Evolutionary conservation across 1,140 invertebrate genomes (phyloP), one percentile per base, ranked within the genome.

Genomic region (Varroa destructor): DNA sequence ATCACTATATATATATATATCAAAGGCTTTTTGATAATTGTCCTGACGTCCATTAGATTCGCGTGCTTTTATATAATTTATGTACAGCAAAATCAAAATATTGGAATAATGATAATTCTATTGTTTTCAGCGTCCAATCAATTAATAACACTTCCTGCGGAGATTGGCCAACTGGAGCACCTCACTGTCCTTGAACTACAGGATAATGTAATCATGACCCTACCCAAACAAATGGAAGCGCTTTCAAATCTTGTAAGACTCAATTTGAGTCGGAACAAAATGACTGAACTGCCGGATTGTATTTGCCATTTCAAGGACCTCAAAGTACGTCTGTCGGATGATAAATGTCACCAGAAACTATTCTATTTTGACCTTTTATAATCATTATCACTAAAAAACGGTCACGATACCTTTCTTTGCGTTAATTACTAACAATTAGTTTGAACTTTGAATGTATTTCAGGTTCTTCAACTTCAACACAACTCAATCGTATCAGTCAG

Each of bases 221-320:
- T 67, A 12, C 61, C 61, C 10, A 12, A 67, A 40, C 14, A 67
- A 37, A 67, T 67, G 61, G 61, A 67, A 40, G 14, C 61, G 3
- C 37, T 67, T 14, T 43, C 40, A 14, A 67, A 67, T 67, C 61
- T 67, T 5, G 37, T 67, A 14, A 40, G 61, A 5, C 37, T 67
- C 12, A 67, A 67, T 40, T 78, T n/a, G 74, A 82, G 81, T 75
- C 81, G 79, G n/a, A 82, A 82, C 72, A 76, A 78, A 46, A 73
- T 82, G 25, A 75, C 74, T 46, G 72, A 72, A 8, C 67, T 82
- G 8, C 81, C 81, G 43, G 54, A 72, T 8, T 76, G 75, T 72
- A 64, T 82, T 14, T 77, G 77, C 67, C 55, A 74, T 42, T 70
- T 81, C 25, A 73, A 74, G 51, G 76, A 75, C 56, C 75, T 82